phyloP scores from a whole-genome alignment of 2,113 vertebrate genomes.

The Gasterosteus nipponicus region DNA sequence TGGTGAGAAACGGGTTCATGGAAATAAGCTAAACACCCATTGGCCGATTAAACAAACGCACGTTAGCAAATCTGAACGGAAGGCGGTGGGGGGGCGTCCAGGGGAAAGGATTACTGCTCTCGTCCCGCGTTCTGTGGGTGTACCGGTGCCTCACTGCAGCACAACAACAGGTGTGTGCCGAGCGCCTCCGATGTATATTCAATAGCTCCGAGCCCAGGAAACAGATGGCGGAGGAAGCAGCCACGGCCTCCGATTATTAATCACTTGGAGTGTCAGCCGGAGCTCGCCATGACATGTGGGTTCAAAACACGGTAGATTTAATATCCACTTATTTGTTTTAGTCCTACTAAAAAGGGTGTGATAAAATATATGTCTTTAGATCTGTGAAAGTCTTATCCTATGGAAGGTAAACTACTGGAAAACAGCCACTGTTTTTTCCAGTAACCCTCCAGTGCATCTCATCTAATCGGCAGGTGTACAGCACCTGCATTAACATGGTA shows the following conservation, averaged over 20 bases:
- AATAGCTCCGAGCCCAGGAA: constrained; percentile 48
- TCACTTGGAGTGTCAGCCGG: constrained; percentile 25
- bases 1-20: constrained; percentile 8
- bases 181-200: constrained; percentile 61
- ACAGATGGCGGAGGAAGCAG: constrained; percentile 60
- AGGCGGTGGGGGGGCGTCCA: constrained; percentile 9
- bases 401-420: neutral
- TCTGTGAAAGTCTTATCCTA: neutral
- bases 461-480: constrained; percentile 18
- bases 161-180: constrained; percentile 55
- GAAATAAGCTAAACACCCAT: neutral
- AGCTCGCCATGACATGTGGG: neutral
- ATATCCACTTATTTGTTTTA: neutral
- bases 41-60: constrained; percentile 1
- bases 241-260: constrained; percentile 49
- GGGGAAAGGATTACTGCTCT: constrained; percentile 32
- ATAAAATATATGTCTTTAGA: neutral
- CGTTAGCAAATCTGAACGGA: neutral
- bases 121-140: constrained; percentile 29
- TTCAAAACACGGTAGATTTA: constrained; percentile 5
- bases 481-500: constrained; percentile 24
- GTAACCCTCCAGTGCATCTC: neutral
- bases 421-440: neutral
- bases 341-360: neutral
- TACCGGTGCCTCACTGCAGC: constrained; percentile 32